phyloP scores from a whole-genome alignment of 2,888 invertebrate species.

The Xanthorhoe spadicearia region DNA sequence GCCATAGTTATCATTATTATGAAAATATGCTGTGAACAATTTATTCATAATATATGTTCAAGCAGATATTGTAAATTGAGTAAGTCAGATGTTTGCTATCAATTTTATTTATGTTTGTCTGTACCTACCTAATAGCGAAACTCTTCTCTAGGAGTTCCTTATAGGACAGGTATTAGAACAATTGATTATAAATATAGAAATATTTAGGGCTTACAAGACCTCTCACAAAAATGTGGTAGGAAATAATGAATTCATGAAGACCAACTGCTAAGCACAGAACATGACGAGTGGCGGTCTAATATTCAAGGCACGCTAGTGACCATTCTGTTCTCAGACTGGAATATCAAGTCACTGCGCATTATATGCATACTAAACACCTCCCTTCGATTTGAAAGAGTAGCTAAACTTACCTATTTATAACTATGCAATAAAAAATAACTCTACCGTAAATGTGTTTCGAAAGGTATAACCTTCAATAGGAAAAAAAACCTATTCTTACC shows the following conservation, averaged over 20 bases:
- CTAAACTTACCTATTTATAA: conserved; percentile 49
- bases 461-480: conserved; percentile 11
- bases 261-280: conserved; percentile 32
- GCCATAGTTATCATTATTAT: background rate
- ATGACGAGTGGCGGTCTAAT: conserved; percentile 38
- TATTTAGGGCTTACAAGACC: background rate
- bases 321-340: conserved; percentile 70
- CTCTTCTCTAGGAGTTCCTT: background rate
- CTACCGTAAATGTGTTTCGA: conserved; percentile 13
- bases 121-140: background rate
- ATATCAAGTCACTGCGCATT: conserved; percentile 61
- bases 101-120: background rate
- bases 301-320: conserved; percentile 71
- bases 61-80: background rate
- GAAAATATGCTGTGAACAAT: background rate
- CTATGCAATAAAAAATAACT: conserved; percentile 34
- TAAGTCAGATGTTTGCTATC: background rate
- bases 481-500: conserved; percentile 26
- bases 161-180: no score
- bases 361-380: conserved; percentile 62
- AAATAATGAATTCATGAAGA: background rate
- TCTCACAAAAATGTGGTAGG: conserved; percentile 1
- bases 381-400: conserved; percentile 9
- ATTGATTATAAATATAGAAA: background rate
- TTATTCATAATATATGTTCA: background rate